A percentile compares a stretch with the other conserved stretches of the same genome.
Evolutionary conservation across 1,140 invertebrate species (phyloP).

Genomic region (Probaryconus sp.): DNA sequence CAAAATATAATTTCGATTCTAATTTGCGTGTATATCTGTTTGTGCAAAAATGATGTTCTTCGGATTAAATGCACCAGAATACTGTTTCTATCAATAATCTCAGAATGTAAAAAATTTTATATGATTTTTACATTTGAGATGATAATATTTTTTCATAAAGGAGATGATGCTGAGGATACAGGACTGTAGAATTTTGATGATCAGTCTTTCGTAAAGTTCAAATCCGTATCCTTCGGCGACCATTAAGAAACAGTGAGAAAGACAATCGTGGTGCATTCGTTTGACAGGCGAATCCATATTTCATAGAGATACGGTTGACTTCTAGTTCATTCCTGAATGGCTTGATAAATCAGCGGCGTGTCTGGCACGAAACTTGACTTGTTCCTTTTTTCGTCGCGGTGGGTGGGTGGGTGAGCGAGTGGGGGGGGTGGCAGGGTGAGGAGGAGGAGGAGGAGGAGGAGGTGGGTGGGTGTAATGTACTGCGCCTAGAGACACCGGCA

Average conservation of each 20-base stretch:
- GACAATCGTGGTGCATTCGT: constrained; percentile 6
- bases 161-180: no score
- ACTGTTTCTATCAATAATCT: no score
- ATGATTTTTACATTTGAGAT: no score
- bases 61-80: no score
- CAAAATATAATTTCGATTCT: no score
- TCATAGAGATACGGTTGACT: constrained; percentile 18
- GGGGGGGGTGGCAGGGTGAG: no score
- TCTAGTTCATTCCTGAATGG: constrained; percentile 3
- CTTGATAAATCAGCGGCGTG: constrained; percentile 20
- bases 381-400: constrained; percentile 38
- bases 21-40: no score
- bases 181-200: constrained; percentile 36
- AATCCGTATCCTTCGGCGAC: constrained; percentile 5
- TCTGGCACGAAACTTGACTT: constrained; percentile 15
- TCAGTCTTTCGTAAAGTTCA: constrained; percentile 41
- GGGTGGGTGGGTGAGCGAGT: no score
- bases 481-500: constrained; percentile 20
- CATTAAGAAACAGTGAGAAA: constrained; percentile 1
- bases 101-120: no score
- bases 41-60: no score
- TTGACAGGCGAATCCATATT: constrained; percentile 26
- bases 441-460: no score
- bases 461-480: constrained; percentile 39
- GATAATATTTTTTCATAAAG: no score